Evolutionary conservation across 2,797 vertebrate species (phyloP), one percentile per base, ranked within the genome.

Genomic region (Ptychobarbus kaznakovi): DNA sequence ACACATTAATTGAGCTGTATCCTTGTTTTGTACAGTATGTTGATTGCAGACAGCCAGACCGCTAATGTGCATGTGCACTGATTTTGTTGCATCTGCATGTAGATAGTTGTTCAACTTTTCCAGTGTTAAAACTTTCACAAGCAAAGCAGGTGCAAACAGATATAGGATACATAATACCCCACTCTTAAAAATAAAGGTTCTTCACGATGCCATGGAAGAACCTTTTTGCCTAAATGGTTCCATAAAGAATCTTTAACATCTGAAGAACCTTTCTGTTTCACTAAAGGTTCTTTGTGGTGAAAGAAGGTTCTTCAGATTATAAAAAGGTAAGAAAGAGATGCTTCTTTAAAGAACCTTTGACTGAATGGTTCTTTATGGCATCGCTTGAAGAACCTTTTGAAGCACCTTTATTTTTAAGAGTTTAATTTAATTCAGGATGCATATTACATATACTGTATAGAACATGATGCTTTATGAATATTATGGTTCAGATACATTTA

Each of bases 1-100:
- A 18, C 70, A 63, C 38, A 25, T 65, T 49, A 83, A 63, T 74
- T 46, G 18, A 82, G 22, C 51, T 49, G 25, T 1, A 18, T 13
- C 1, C 12, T 75, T 75, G 28, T 74, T 83, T 83, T 83, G 35
- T 42, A 77, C 74, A 56, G 53, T n/a, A 16, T 10, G 25, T 46
- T 75, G 28, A 83, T 16, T 49, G 22, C 28, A 65, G 20, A n/a
- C 42, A n/a, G 32, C 16, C 38, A 58, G 56, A 32, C 6, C 0
- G 38, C 80, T 32, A 22, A 25, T 7, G 25, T 16, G 12, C 20
- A 20, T 61, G 40, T 82, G 56, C 25, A 61, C n/a, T 82, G 69
- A 63, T 72, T 72, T 44, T 58, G 11, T 63, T 77, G 53, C 20
- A 77, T 75, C 58, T 16, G 51, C 68, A 46, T 63, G 0, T 6